Percentiles rank a stretch among this genome's conserved stretches.
These are phyloP conservation scores for Pachypsylla venusta DNA, from an alignment of 1,140 invertebrate species.

Conservation along the genomic window DNA sequence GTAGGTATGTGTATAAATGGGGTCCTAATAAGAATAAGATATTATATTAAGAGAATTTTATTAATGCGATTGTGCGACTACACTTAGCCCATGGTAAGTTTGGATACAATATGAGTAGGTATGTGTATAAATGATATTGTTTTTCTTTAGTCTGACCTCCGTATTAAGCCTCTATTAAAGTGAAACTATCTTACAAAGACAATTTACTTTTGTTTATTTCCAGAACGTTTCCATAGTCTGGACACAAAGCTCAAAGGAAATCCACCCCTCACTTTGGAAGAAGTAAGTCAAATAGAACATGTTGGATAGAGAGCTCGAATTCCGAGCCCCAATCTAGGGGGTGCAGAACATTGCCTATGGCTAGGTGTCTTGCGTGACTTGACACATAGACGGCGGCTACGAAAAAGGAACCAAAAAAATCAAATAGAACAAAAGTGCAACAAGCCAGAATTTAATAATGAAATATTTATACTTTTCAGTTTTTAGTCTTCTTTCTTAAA, in stretches of 20 bases:
- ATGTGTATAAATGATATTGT: neutral
- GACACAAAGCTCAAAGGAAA: slow-evolving; percentile 58
- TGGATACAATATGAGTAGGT: neutral
- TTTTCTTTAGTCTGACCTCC: neutral
- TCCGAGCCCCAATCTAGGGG: no score
- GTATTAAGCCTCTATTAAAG: neutral
- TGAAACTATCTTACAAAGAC: neutral
- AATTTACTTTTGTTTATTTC: neutral
- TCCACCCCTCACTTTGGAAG: slow-evolving; percentile 48
- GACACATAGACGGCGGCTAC: no score
- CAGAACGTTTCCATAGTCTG: slow-evolving; percentile 51
- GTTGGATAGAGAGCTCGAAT: no score
- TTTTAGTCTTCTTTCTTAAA: no score
- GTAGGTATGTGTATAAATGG: neutral
- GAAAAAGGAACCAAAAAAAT: no score
- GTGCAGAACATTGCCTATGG: no score
- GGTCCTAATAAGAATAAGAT: slow-evolving; percentile 35
- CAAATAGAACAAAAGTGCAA: no score
- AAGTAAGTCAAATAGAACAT: slow-evolving; percentile 35
- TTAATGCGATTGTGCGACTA: slow-evolving; percentile 50
- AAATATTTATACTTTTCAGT: no score
- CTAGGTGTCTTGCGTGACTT: no score
- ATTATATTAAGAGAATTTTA: slow-evolving; percentile 44
- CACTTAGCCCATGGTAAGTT: slow-evolving; percentile 52
- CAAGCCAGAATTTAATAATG: no score